Evolutionary conservation across 1,140 invertebrate species (phyloP).

Genomic region (Meloidogyne exigua): DNA sequence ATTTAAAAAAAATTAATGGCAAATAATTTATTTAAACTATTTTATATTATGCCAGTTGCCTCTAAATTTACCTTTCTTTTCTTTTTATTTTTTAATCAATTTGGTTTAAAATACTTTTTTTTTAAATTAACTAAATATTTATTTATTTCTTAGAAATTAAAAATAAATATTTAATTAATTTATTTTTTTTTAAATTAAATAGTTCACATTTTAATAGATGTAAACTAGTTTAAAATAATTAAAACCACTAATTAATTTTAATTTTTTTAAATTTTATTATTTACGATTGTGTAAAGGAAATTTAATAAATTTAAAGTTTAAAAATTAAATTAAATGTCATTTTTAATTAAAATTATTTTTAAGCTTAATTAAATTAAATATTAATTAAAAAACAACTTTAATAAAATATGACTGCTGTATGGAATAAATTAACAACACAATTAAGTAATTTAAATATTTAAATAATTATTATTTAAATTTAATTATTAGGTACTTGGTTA

Average conservation of each 20-base stretch:
- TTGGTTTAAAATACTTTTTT: no score
- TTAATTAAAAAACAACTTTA: no score
- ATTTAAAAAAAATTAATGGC: no score
- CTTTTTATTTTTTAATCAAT: no score
- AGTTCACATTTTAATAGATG: background rate
- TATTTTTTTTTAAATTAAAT: no score
- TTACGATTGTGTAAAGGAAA: background rate
- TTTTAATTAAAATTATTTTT: background rate
- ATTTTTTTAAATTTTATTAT: background rate
- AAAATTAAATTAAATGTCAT: background rate
- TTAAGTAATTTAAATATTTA: constrained; percentile 20
- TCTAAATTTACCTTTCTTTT: no score
- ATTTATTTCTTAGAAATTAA: no score
- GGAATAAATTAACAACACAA: constrained; percentile 51
- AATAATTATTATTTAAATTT: no score
- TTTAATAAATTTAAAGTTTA: background rate
- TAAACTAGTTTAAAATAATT: background rate
- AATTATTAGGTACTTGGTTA: constrained; percentile 42
- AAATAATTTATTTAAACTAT: no score
- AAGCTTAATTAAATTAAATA: background rate
- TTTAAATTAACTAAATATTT: no score
- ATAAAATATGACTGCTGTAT: constrained; percentile 38
- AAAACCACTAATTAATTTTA: constrained; percentile 7
- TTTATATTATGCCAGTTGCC: no score
- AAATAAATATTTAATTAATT: background rate